Base-by-base conservation (phyloP, 2,888 invertebrate species). In the Phasia obesa region DNA sequence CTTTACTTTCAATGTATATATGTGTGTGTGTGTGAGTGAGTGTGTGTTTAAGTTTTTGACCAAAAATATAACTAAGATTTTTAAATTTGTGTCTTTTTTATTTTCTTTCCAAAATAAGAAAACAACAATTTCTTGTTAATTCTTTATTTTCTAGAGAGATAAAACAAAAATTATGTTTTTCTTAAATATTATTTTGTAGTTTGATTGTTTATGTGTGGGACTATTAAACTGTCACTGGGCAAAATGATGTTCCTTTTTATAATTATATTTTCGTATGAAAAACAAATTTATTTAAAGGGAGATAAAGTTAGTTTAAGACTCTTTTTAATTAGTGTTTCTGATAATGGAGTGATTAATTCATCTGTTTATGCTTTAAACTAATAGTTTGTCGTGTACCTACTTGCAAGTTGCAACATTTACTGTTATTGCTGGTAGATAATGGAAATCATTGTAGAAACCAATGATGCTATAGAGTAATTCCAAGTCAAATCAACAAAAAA, bases 101-200 rank as follows among this genome's bases (percentile, higher is more conserved):
- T 19, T 3, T 23, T 70, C n/a, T 44, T 27, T 25, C 4, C n/a
- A n/a, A n/a, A n/a, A n/a, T 23, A 47, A 15, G 51, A 51, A 25
- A 74, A 55, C 21, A n/a, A 64, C 31, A 55, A 44, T 27, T 69
- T 27, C 44, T 13, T 9, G 11, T 23, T 35, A 64, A 55, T 27
- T 53, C 15, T 57, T 17, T 5, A 9, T 23, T n/a, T n/a, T n/a
- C n/a, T n/a, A n/a, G n/a, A 19, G 11, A 59, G 65, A 75, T 75
- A 57, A 67, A 51, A 65, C 65, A 49, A 67, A 67, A 67, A 49
- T 67, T 67, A 67, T 75, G 49, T 13, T 55, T 60, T 47, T 59
- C 23, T 57, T 38, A 31, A 65, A 49, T 44, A 69, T 62, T 62
- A 2, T 59, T 59, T 21, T 35, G 11, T 60, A 0, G 0, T 55